Evolutionary conservation across 2,797 vertebrate genomes (phyloP), one percentile per base, ranked within the genome.

Genomic region (Centroberyx gerrardi): DNA sequence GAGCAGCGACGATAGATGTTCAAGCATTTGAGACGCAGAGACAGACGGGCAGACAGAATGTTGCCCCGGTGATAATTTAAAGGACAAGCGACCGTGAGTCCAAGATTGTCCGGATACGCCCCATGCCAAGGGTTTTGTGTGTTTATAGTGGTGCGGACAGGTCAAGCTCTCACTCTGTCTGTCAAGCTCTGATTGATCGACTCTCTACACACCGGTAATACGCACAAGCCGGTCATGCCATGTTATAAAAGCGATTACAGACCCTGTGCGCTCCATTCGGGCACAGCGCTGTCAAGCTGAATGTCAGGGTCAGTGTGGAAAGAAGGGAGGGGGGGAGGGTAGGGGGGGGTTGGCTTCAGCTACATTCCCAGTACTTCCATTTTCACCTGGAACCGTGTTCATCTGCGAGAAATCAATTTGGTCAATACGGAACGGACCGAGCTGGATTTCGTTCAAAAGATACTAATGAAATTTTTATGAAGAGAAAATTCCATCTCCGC

Each of bases 391-490:
- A 87, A 82, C 70, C 27, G 64, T 61, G 64, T 78, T 87, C 74
- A 77, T 72, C 70, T 68, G 75, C 44, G 33, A 82, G 76, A 91
- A 92, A 92, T 92, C 85, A 87, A 85, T 91, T 73, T 81, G 53
- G 76, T 90, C 81, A 72, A 79, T 83, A 87, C 13, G 22, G 46
- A 76, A 81, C 14, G 6, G 77, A 80, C 82, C n/a, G 0, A 29
- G 74, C 78, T 83, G 81, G 84, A 82, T 85, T 87, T 77, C 62
- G 68, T 64, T 92, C 78, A 80, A 76, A 89, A 86, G 75, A 87
- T 61, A 87, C 80, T 86, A 87, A 90, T 87, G 79, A 90, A 17
- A 87, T 84, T 84, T 90, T 92, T 84, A 90, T 87, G 84, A 87
- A 75, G 86, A 91, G 67, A 87, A 88, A 88, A 88, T 84, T 87